phyloP scores from a whole-genome alignment of 1,140 invertebrate species.

The Meloidogyne chitwoodi region DNA sequence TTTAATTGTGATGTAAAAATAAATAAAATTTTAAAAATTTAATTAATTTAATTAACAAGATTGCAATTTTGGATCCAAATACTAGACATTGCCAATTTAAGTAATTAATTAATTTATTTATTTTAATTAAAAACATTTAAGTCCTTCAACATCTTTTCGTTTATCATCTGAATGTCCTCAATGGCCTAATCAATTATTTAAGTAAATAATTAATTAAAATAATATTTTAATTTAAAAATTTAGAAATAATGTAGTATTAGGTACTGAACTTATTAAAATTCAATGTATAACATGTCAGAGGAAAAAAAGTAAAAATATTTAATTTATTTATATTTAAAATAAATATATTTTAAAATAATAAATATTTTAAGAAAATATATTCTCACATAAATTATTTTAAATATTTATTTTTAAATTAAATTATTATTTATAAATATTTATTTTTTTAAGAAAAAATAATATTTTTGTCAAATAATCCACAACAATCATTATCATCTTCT shows the following conservation, averaged over 20 bases:
- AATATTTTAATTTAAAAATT: constrained; percentile 8
- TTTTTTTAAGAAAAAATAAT: too few relatives aligned
- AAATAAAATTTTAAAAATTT: not conserved
- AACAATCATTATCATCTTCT: too few relatives aligned
- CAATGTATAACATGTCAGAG: constrained; percentile 47
- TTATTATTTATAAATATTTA: too few relatives aligned
- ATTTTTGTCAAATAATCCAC: too few relatives aligned
- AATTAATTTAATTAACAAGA: constrained; percentile 18
- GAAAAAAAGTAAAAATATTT: constrained; percentile 12
- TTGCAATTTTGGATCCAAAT: constrained; percentile 52
- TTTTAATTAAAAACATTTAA: not conserved
- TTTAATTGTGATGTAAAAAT: constrained; percentile 55
- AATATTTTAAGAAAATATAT: too few relatives aligned
- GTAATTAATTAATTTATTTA: not conserved
- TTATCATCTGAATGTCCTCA: constrained; percentile 47
- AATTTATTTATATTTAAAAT: not conserved
- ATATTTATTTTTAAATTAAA: too few relatives aligned
- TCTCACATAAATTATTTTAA: too few relatives aligned
- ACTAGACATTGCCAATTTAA: constrained; percentile 59
- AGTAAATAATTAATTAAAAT: constrained; percentile 22
- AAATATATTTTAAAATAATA: not conserved
- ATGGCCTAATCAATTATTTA: constrained; percentile 56
- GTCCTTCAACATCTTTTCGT: constrained; percentile 45
- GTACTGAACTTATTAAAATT: constrained; percentile 37
- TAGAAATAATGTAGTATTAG: constrained; percentile 44